Conservation (phyloP, 2,797 vertebrate species). For the Denticeps clupeoides region DNA sequence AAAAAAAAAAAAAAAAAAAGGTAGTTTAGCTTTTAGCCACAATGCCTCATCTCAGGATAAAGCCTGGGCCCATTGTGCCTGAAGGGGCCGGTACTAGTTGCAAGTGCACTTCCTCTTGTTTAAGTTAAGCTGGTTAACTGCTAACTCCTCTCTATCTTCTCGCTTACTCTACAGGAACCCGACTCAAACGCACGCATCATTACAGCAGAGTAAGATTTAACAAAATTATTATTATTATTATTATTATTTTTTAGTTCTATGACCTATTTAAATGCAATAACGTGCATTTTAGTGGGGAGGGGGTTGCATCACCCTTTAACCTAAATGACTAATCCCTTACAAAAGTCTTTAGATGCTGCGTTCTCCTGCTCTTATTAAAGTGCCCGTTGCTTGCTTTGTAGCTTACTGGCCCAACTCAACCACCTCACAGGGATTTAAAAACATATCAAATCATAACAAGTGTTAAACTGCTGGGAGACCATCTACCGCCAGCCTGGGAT, state of each 20-base stretch:
- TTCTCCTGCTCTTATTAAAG: slow-evolving; percentile 59
- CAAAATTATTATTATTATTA: too few relatives aligned
- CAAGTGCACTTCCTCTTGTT: slow-evolving; percentile 61
- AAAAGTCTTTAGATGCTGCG: slow-evolving; percentile 51
- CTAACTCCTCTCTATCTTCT: slow-evolving; percentile 10
- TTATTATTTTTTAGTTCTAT: too few relatives aligned
- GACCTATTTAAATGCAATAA: too few relatives aligned
- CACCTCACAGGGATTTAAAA: neutral
- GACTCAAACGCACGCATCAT: too few relatives aligned
- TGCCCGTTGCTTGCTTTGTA: slow-evolving; percentile 56
- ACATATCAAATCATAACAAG: slow-evolving; percentile 18
- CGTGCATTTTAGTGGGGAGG: too few relatives aligned
- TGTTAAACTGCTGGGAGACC: slow-evolving; percentile 19
- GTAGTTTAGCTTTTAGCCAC: slow-evolving; percentile 68
- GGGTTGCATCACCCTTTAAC: too few relatives aligned
- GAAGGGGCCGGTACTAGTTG: slow-evolving; percentile 56
- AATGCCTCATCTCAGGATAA: slow-evolving; percentile 68
- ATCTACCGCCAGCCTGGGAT: slow-evolving; percentile 6
- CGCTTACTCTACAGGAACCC: too few relatives aligned
- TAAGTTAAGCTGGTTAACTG: slow-evolving; percentile 65
- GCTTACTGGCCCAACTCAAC: slow-evolving; percentile 22
- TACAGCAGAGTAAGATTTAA: too few relatives aligned
- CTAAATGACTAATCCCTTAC: too few relatives aligned
- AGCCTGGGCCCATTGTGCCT: slow-evolving; percentile 58
- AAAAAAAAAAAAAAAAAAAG: slow-evolving; percentile 24